phyloP scores from a whole-genome alignment of 2,888 invertebrate genomes.

The Acanthosepion lycidas region DNA sequence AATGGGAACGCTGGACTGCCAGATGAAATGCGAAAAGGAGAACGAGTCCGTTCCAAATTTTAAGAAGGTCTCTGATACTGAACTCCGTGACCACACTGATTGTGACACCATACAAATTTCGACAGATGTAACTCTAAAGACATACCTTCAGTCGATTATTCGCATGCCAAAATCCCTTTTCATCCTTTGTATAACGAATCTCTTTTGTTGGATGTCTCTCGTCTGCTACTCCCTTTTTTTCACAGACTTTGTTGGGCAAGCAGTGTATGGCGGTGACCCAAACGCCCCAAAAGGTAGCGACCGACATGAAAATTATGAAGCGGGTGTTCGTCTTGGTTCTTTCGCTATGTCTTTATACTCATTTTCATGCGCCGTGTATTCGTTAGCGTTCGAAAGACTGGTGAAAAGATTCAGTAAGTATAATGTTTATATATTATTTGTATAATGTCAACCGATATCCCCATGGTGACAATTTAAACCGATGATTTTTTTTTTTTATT shows the following conservation, averaged over 20 bases:
- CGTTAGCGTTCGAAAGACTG: constrained; percentile 88
- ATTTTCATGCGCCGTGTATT: constrained; percentile 94
- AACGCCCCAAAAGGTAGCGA: constrained; percentile 75
- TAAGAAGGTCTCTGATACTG: background rate
- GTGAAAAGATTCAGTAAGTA: constrained; percentile 81
- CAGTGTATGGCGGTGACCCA: constrained; percentile 89
- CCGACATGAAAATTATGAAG: constrained; percentile 81
- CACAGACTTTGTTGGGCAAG: constrained; percentile 91
- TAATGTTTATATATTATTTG: background rate
- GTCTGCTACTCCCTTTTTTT: constrained; percentile 97
- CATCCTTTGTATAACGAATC: constrained; percentile 91
- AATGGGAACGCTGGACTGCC: background rate
- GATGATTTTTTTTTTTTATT: too few species aligned
- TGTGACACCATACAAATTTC: constrained; percentile 54
- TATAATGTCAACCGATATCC: too few species aligned
- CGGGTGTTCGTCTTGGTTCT: constrained; percentile 94
- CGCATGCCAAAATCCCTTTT: constrained; percentile 90
- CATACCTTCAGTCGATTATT: constrained; percentile 91
- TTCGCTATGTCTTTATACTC: constrained; percentile 94
- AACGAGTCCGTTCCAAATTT: background rate
- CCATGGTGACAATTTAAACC: too few species aligned
- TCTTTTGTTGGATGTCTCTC: constrained; percentile 98
- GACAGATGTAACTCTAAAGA: constrained; percentile 77
- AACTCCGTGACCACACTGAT: background rate
- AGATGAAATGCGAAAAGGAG: background rate